Percentiles rank a stretch among this genome's conserved stretches.
Conservation (phyloP, 37 sponge, comb jelly and placozoan genomes). For the Lycopodina hypogea region DNA sequence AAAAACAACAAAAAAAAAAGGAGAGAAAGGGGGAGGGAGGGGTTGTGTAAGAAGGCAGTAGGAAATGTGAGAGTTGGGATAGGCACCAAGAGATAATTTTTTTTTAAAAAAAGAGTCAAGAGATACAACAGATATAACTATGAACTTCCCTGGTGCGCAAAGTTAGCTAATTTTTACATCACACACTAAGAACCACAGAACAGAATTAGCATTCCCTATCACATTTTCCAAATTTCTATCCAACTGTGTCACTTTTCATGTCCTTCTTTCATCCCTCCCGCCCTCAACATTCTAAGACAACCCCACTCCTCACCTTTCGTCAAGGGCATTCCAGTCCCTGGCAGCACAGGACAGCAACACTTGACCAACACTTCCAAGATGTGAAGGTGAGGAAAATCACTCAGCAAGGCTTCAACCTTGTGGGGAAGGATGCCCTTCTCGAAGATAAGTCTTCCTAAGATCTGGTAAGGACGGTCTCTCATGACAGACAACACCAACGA, state of each 20-base stretch:
- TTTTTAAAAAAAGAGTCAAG: too few relatives aligned
- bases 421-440: conserved; percentile 63
- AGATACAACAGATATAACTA: too few relatives aligned
- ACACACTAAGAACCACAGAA: too few relatives aligned
- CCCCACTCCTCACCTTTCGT: neutral
- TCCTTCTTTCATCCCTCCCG: neutral
- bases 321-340: neutral
- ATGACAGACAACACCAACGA: conserved; percentile 63
- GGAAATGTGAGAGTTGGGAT: neutral
- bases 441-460: conserved; percentile 77
- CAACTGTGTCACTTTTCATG: too few relatives aligned
- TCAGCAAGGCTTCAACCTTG: conserved; percentile 29
- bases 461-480: conserved; percentile 64
- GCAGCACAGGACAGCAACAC: conserved; percentile 76
- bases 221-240: too few relatives aligned
- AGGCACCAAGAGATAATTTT: neutral
- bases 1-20: too few relatives aligned
- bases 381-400: conserved; percentile 47
- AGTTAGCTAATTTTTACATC: too few relatives aligned
- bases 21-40: conserved; percentile 1
- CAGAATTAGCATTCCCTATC: too few relatives aligned
- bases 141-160: too few relatives aligned
- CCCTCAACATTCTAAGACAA: too few relatives aligned
- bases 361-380: conserved; percentile 71
- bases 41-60: neutral